phyloP scores from a whole-genome alignment of 1,140 invertebrate species.

The Trichogramma pretiosum region DNA sequence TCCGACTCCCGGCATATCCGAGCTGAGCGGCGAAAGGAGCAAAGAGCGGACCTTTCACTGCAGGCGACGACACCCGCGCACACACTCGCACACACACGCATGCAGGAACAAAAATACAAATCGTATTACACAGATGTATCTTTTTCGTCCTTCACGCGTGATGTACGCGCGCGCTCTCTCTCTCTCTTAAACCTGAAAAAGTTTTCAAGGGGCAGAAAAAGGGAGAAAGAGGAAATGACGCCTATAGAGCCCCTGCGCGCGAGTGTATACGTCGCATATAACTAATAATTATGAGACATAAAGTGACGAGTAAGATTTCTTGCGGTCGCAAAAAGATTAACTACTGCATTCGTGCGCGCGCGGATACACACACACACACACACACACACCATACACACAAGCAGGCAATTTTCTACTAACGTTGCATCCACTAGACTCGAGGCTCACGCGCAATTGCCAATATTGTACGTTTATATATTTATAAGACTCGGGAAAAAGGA shows the following conservation, averaged over 20 bases:
- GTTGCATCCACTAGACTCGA: too few relatives aligned
- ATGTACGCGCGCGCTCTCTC: neutral
- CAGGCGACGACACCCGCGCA: neutral
- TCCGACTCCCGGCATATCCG: neutral
- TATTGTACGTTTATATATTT: too few relatives aligned
- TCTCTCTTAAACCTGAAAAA: too few relatives aligned
- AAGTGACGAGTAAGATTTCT: conserved; percentile 42
- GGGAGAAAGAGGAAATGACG: neutral
- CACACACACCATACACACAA: too few relatives aligned
- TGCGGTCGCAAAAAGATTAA: too few relatives aligned
- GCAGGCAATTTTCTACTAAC: too few relatives aligned
- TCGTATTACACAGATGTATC: neutral
- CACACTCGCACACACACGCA: too few relatives aligned
- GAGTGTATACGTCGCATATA: conserved; percentile 24
- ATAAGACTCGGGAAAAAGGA: too few relatives aligned
- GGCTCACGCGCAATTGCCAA: too few relatives aligned
- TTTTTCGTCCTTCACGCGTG: conserved; percentile 1
- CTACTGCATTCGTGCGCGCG: too few relatives aligned
- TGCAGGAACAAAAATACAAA: too few relatives aligned
- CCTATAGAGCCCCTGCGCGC: neutral
- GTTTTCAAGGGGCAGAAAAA: neutral
- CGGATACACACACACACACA: too few relatives aligned
- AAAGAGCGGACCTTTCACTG: neutral
- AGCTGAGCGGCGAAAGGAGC: neutral
- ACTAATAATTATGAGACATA: conserved; percentile 45